Evolutionary conservation across 2,113 vertebrate species (phyloP), one percentile per base, ranked within the genome.

Genomic region (Etia nguti): DNA sequence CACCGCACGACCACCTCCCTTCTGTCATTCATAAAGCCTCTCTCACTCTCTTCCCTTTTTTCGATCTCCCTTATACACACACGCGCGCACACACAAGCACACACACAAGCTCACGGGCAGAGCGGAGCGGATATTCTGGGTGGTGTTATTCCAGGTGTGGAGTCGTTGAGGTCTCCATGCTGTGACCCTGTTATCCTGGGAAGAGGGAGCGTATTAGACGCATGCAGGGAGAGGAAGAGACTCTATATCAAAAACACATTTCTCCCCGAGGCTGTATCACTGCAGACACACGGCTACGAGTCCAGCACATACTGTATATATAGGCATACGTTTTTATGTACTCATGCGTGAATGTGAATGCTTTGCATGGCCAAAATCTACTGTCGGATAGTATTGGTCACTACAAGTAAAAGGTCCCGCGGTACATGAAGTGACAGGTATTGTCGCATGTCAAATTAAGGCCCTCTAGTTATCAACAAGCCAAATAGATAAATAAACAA

Each of bases 91-190:
- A 36, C 73, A 56, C 82, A n/a, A 52, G 41, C 81, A 15, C 34
- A n/a, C 90, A 85, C 89, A 68, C 56, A 12, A 22, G 89, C 81
- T 86, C 85, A 31, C 87, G 90, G 86, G 87, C 90, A 12, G 86
- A 90, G 90, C 83, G 4, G 90, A 94, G 91, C 94, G 93, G 94
- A 94, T 95, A 95, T 96, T 94, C 93, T 93, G 94, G 94, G 94
- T 94, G 95, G 93, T 96, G 95, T 96, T 96, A 90, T 94, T 96
- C 94, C 95, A 96, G 95, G 95, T 96, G 95, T 96, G 94, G 95
- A 95, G 93, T 94, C 90, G 90, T 93, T 62, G 93, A 93, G 95
- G 95, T 95, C 95, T 94, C 93, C 94, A 92, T 94, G 93, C 94
- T 95, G 95, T 95, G 94, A 96, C 94, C 94, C 93, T 93, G 94